Percentiles rank a stretch among this genome's conserved stretches.
phyloP scores from a whole-genome alignment of 2,113 vertebrate species.

The Myiagra hebetior region DNA sequence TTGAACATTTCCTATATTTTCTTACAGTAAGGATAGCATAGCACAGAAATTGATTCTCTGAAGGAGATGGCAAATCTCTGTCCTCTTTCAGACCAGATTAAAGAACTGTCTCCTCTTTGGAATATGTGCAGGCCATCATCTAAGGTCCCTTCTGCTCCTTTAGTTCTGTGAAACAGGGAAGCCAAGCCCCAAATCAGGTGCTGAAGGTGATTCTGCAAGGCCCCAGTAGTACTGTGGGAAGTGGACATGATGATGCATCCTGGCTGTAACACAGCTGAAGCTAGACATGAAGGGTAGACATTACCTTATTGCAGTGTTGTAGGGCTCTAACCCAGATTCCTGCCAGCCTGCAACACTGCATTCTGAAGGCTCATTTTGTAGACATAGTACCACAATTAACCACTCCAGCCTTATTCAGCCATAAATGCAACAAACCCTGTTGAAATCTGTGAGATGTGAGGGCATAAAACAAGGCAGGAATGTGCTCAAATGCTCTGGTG shows the following conservation, averaged over 20 bases:
- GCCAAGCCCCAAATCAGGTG: background rate
- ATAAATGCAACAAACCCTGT: background rate
- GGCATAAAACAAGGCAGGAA: background rate
- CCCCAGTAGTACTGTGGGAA: background rate
- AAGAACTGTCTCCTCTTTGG: background rate
- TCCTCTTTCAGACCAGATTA: background rate
- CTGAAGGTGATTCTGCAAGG: background rate
- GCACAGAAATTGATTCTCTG: background rate
- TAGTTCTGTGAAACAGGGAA: background rate
- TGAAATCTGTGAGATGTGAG: background rate
- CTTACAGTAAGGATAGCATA: background rate
- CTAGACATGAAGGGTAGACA: background rate
- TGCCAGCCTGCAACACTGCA: background rate
- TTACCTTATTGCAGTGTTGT: background rate
- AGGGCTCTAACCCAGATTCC: background rate
- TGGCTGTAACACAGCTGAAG: background rate
- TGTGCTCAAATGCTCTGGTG: background rate
- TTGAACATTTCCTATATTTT: background rate
- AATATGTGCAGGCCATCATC: background rate
- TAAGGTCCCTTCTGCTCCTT: background rate
- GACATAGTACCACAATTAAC: background rate
- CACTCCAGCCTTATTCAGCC: background rate
- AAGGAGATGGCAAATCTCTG: background rate
- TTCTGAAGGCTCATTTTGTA: background rate
- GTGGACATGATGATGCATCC: background rate